Conservation (phyloP, 2,797 vertebrate species). For the Potorous gilbertii region DNA sequence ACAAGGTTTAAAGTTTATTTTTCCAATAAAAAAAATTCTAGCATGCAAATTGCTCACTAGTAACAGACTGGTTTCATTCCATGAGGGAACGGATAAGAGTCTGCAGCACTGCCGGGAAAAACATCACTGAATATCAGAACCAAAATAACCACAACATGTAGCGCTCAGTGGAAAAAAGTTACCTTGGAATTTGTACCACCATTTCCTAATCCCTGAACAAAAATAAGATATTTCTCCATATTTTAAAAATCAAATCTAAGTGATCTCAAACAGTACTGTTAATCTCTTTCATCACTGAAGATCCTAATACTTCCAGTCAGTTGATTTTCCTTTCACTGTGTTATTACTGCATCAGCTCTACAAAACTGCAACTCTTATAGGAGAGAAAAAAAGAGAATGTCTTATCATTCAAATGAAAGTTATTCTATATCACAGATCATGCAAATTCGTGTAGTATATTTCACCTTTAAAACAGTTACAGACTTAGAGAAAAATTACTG, state of each 20-base stretch:
- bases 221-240: background rate
- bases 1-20: constrained; percentile 9
- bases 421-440: background rate
- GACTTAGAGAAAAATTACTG: constrained; percentile 12
- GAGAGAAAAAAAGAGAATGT: background rate
- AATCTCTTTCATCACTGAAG: constrained; percentile 15
- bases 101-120: background rate
- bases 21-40: constrained; percentile 27
- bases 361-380: background rate
- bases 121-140: constrained; percentile 1
- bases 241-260: background rate
- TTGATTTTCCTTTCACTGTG: background rate
- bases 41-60: background rate
- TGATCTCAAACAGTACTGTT: background rate
- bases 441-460: background rate
- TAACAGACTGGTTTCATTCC: constrained; percentile 10
- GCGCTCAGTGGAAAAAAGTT: background rate
- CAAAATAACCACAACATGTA: constrained; percentile 22
- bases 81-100: constrained; percentile 11
- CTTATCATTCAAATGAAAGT: background rate
- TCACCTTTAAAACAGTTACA: constrained; percentile 13
- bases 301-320: background rate
- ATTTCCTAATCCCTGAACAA: background rate
- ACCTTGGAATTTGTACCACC: background rate
- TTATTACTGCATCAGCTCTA: background rate